A percentile compares a stretch with the other conserved stretches of the same genome.
Evolutionary conservation across 2,888 invertebrate genomes (phyloP).

Genomic region (Nycteola revayana): DNA sequence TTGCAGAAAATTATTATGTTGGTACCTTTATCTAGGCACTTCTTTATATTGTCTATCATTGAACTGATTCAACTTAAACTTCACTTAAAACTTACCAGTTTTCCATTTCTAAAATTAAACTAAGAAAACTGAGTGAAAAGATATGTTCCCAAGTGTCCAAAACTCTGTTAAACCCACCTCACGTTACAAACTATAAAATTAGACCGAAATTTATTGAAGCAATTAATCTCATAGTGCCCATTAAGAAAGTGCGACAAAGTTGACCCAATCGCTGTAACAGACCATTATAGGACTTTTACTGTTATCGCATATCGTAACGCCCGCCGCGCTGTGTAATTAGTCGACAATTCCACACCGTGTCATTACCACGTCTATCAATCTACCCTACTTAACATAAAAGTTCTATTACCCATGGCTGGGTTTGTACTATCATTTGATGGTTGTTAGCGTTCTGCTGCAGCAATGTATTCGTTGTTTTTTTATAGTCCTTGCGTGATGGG

Average conservation of each 20-base stretch:
- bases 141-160: conserved; percentile 1
- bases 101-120: too few relatives aligned
- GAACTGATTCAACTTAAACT: too few relatives aligned
- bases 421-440: neutral
- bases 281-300: conserved; percentile 74
- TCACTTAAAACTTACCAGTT: too few relatives aligned
- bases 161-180: conserved; percentile 25
- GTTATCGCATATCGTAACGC: conserved; percentile 73
- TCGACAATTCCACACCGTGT: conserved; percentile 51
- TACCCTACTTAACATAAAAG: conserved; percentile 11
- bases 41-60: too few relatives aligned
- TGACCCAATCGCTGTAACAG: conserved; percentile 59
- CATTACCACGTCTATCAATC: conserved; percentile 34
- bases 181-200: conserved; percentile 34
- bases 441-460: conserved; percentile 9
- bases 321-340: conserved; percentile 68
- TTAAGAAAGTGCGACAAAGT: conserved; percentile 65
- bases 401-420: conserved; percentile 25
- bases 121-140: too few relatives aligned
- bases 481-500: conserved; percentile 43
- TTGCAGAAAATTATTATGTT: too few relatives aligned
- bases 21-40: too few relatives aligned
- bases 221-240: conserved; percentile 55
- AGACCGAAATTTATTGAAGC: conserved; percentile 42
- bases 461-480: conserved; percentile 27